phyloP scores from a whole-genome alignment of 2,113 vertebrate species.

The Raja brachyura region DNA sequence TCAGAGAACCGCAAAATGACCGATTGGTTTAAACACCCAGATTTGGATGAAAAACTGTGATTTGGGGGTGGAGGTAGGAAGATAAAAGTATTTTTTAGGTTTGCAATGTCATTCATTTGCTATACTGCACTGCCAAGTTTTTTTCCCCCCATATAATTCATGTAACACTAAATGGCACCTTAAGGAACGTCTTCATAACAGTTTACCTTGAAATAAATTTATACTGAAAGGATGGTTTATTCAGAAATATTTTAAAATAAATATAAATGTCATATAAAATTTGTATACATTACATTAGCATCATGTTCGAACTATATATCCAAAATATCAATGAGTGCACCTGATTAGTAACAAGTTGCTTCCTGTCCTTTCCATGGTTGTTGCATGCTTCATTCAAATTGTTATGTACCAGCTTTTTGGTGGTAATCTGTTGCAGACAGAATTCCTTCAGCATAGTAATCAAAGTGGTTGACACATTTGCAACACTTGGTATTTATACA shows the following conservation, averaged over 20 bases:
- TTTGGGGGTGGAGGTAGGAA: no score
- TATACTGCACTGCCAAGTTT: not conserved
- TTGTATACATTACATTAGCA: not conserved
- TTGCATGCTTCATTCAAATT: not conserved
- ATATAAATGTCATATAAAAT: not conserved
- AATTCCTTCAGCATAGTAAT: constrained; percentile 11
- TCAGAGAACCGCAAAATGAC: not conserved
- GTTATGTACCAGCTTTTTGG: constrained; percentile 20
- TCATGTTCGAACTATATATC: not conserved
- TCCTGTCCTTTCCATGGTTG: not conserved
- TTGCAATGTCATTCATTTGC: not conserved
- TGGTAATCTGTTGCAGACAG: constrained; percentile 17
- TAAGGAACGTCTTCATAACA: not conserved
- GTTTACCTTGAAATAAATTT: not conserved
- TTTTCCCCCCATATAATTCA: not conserved
- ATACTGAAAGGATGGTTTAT: not conserved
- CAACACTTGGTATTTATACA: not conserved
- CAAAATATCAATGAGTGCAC: not conserved
- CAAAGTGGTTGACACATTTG: not conserved
- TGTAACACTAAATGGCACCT: not conserved
- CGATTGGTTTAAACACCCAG: not conserved
- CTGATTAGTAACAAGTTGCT: constrained; percentile 1
- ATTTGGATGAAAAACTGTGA: no score
- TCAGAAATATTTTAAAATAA: not conserved
- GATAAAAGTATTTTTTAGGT: not conserved